Evolutionary conservation across 2,888 invertebrate genomes (phyloP).

Genomic region (Drymonia ruficornis): DNA sequence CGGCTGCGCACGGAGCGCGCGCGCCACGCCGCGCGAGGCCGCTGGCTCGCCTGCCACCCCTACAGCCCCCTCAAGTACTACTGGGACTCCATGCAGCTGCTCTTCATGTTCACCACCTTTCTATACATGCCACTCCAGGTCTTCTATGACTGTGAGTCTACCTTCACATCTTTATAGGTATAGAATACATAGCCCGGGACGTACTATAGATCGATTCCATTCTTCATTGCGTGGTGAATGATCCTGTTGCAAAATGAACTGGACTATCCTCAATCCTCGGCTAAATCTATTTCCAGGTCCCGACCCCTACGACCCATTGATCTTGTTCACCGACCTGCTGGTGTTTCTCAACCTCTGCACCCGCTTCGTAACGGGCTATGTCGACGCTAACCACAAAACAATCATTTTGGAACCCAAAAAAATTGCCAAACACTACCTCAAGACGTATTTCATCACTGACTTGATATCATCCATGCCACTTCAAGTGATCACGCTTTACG

Average conservation of each 20-base stretch:
- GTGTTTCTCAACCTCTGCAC: slow-evolving; percentile 52
- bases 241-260: too few species aligned
- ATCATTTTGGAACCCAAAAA: slow-evolving; percentile 49
- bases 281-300: slow-evolving; percentile 47
- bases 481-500: slow-evolving; percentile 48
- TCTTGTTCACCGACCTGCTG: slow-evolving; percentile 51
- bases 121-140: slow-evolving; percentile 61
- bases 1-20: slow-evolving; percentile 51
- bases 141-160: slow-evolving; percentile 52
- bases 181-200: too few species aligned
- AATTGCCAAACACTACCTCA: slow-evolving; percentile 54
- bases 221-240: too few species aligned
- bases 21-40: slow-evolving; percentile 41
- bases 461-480: slow-evolving; percentile 54
- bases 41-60: slow-evolving; percentile 58
- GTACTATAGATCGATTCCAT: too few species aligned
- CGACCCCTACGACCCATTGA: slow-evolving; percentile 44
- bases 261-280: too few species aligned
- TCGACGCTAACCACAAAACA: slow-evolving; percentile 51
- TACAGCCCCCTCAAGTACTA: slow-evolving; percentile 59
- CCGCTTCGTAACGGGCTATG: slow-evolving; percentile 62
- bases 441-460: slow-evolving; percentile 47
- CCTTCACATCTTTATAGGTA: too few species aligned
- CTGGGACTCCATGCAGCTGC: slow-evolving; percentile 48
- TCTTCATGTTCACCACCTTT: slow-evolving; percentile 35